Evolutionary conservation across 2,113 vertebrate species (phyloP), one percentile per base, ranked within the genome.

Genomic region (Hiodon alosoides): DNA sequence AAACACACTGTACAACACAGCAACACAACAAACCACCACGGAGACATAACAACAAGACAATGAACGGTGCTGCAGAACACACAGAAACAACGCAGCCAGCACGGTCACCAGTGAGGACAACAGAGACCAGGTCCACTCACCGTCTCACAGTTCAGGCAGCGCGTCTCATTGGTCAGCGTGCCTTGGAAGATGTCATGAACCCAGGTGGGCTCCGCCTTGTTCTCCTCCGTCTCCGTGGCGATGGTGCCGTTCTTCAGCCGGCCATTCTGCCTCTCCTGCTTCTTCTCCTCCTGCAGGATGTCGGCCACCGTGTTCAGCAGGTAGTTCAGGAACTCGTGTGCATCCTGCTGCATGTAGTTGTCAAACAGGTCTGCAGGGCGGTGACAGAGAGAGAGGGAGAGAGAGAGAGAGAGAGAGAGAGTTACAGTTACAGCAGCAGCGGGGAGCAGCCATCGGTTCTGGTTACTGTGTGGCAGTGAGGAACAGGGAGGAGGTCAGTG

Each of bases 261-360:
- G 3, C 97, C 97, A 2, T 98, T 98, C 87, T 95, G 95, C 76
- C 95, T 96, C 69, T 98, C 96, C 80, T 98, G 96, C 83, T 96
- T 98, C 87, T 95, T 97, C 89, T 98, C 96, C 83, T 98, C 96
- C 84, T 98, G 96, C 80, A 98, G 90, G 87, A 98, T 98, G 89
- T 98, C 96, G 2, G 96, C 96, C 69, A 98, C 95, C 3, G 96
- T 98, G 92, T 98, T 98, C 75, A 98, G 90, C 86, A 98, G 93
- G 88, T 98, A 98, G 92, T 98, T 98, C 82, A 98, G 93, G 89
- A 98, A 98, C 74, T 98, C 96, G 0, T 98, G 96, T 59, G 96
- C 97, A 13, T 98, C 97, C 86, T 98, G 96, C 80, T 98, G 96
- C 97, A 98, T 98, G 91, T 98, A 98, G 91, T 98, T 98, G 84